Evolutionary conservation across 2,113 vertebrate species (phyloP).

Genomic region (Mungos mungo): DNA sequence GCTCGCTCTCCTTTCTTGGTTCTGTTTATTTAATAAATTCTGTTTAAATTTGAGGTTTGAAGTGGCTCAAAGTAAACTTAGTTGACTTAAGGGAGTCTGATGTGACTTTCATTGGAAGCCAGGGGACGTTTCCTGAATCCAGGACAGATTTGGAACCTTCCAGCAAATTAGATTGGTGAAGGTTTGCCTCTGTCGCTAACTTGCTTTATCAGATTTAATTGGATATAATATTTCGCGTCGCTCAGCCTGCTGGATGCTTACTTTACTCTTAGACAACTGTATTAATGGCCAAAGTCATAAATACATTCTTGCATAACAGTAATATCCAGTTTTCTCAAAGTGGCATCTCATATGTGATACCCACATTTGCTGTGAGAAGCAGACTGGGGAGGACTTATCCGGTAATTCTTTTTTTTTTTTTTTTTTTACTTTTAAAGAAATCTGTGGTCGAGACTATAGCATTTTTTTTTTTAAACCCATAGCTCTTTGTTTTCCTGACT

Average conservation of each 20-base stretch:
- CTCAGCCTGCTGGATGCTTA: neutral
- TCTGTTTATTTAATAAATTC: slow-evolving; percentile 75
- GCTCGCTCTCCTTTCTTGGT: slow-evolving; percentile 58
- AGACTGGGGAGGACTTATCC: neutral
- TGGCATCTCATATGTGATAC: neutral
- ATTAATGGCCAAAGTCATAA: neutral
- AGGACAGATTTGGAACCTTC: slow-evolving; percentile 4
- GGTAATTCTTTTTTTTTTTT: neutral
- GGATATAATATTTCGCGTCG: slow-evolving; percentile 34
- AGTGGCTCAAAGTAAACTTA: slow-evolving; percentile 71
- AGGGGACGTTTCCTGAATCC: neutral
- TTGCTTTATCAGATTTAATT: slow-evolving; percentile 13
- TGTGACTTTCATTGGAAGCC: slow-evolving; percentile 49
- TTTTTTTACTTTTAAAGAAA: neutral
- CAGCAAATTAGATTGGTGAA: neutral
- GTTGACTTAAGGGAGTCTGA: slow-evolving; percentile 41
- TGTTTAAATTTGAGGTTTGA: slow-evolving; percentile 77
- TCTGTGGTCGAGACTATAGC: neutral
- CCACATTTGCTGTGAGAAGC: neutral
- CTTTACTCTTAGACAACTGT: neutral
- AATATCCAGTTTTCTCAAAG: neutral
- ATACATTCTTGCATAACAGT: neutral
- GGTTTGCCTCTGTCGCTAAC: neutral
- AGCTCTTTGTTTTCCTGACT: neutral
- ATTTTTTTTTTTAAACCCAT: neutral